These are phyloP conservation scores for Xestia c-nigrum DNA, from an alignment of 2,888 invertebrate genomes.

Conservation along the genomic window DNA sequence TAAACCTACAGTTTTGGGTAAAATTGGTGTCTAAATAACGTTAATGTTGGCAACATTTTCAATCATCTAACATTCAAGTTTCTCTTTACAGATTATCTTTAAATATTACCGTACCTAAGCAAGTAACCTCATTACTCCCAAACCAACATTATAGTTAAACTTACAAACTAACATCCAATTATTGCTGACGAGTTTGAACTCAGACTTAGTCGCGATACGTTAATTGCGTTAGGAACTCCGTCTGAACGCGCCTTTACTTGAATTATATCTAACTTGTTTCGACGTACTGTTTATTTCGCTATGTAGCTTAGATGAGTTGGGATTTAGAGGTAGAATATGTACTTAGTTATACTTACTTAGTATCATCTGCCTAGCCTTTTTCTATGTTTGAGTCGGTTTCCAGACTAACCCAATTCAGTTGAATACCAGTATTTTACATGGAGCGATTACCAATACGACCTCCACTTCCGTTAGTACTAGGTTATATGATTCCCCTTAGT, in stretches of 20 bases:
- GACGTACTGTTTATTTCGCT: slow-evolving; percentile 36
- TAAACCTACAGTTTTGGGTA: not conserved
- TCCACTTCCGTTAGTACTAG: too few species aligned
- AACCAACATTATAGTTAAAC: slow-evolving; percentile 30
- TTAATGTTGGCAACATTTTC: not conserved
- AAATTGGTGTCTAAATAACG: not conserved
- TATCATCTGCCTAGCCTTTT: too few species aligned
- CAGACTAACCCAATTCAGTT: too few species aligned
- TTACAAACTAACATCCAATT: slow-evolving; percentile 60
- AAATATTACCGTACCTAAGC: not conserved
- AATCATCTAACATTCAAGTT: not conserved
- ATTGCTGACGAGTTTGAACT: slow-evolving; percentile 45
- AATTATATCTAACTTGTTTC: slow-evolving; percentile 44
- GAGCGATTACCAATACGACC: too few species aligned
- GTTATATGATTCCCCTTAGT: too few species aligned
- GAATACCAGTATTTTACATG: too few species aligned
- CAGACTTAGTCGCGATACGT: slow-evolving; percentile 48
- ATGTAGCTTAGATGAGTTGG: slow-evolving; percentile 5
- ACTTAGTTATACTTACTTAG: too few species aligned
- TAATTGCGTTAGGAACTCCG: slow-evolving; percentile 55
- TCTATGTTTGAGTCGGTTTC: too few species aligned
- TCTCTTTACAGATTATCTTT: not conserved
- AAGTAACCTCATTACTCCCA: slow-evolving; percentile 5
- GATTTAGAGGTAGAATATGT: slow-evolving; percentile 18
- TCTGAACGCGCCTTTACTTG: slow-evolving; percentile 30